A percentile compares a stretch with the other conserved stretches of the same genome.
Evolutionary conservation across 2,797 vertebrate genomes (phyloP).

Genomic region (Cuculus canorus): DNA sequence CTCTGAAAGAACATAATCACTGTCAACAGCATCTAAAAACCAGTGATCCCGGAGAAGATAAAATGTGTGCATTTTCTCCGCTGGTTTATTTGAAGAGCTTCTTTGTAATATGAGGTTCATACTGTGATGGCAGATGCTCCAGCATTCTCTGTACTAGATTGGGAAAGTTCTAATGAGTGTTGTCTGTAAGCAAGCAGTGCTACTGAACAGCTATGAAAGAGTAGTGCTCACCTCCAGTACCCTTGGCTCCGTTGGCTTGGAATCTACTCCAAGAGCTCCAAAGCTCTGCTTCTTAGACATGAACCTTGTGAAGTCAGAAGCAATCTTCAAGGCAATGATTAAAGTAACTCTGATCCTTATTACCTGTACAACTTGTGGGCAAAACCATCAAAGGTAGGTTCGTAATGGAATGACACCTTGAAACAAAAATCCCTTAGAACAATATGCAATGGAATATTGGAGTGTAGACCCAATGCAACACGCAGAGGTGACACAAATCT

Average conservation of each 20-base stretch:
- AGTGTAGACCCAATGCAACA: fast-evolving
- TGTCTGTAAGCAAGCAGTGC: not conserved
- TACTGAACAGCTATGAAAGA: not conserved
- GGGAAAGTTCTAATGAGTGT: not conserved
- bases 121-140: not conserved
- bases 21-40: not conserved
- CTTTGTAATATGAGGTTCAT: not conserved
- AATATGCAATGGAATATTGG: fast-evolving
- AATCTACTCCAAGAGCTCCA: not conserved
- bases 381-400: not conserved
- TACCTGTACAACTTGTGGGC: not conserved
- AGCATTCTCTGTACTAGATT: not conserved
- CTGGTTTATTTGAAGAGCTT: not conserved
- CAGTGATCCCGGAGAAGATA: not conserved
- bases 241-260: not conserved
- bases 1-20: not conserved
- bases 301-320: not conserved
- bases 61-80: not conserved
- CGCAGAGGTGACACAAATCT: not conserved
- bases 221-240: not conserved
- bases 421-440: not conserved
- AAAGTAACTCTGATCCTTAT: not conserved
- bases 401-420: not conserved
- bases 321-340: not conserved
- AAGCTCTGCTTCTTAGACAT: not conserved